Percentiles rank a stretch among this genome's conserved stretches.
Evolutionary conservation across 2,113 vertebrate genomes (phyloP).

Genomic region (Gracilinanus agilis): DNA sequence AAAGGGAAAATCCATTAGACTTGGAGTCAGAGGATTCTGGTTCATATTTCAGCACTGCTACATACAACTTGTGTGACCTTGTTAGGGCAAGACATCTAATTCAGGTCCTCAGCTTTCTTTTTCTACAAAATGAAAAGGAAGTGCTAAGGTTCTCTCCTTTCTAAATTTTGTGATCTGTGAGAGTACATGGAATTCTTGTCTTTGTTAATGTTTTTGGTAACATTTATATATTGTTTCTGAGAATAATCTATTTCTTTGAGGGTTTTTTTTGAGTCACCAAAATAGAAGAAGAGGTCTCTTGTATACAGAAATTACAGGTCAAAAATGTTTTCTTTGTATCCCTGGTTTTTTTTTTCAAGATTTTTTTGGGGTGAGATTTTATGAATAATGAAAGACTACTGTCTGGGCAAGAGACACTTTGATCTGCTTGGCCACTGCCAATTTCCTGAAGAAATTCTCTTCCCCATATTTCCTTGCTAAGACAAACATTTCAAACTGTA

Average conservation of each 20-base stretch:
- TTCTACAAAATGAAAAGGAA: neutral
- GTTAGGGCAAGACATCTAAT: neutral
- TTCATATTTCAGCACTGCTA: neutral
- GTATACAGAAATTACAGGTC: slow-evolving; percentile 22
- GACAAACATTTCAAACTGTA: slow-evolving; percentile 76
- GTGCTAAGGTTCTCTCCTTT: neutral
- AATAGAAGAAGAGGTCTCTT: slow-evolving; percentile 43
- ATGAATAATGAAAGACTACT: slow-evolving; percentile 64
- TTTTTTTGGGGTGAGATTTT: neutral
- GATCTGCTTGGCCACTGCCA: slow-evolving; percentile 59
- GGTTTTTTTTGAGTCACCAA: neutral
- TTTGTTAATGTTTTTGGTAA: neutral
- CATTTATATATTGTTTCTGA: neutral
- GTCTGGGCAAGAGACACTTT: slow-evolving; percentile 61
- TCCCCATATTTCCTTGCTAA: slow-evolving; percentile 50
- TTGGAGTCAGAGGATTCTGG: neutral
- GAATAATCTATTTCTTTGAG: neutral
- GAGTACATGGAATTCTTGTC: neutral
- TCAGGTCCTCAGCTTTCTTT: neutral
- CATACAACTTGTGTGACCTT: neutral
- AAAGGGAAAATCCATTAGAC: neutral
- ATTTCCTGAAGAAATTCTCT: slow-evolving; percentile 52
- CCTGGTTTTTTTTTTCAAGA: slow-evolving; percentile 57
- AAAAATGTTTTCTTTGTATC: slow-evolving; percentile 54
- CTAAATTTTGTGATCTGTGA: neutral